These are phyloP conservation scores for Hippopotamyrus pictus DNA, from an alignment of 2,797 vertebrate species.

Conservation along the genomic window DNA sequence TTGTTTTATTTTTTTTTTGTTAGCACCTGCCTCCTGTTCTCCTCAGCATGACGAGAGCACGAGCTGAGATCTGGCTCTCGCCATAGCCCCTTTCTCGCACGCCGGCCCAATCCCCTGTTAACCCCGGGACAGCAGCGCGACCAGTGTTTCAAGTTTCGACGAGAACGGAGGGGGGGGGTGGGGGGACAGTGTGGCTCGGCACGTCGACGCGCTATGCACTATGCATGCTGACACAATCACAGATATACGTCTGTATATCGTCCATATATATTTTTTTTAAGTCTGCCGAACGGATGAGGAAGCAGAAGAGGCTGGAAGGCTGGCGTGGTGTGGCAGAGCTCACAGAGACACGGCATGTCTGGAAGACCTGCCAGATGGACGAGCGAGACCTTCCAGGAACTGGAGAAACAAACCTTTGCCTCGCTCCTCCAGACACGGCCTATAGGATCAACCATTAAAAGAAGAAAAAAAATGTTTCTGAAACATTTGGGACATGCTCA, in stretches of 20 bases:
- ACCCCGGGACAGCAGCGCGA: constrained; percentile 37
- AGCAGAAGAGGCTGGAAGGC: not conserved
- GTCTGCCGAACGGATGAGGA: not conserved
- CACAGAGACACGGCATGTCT: not conserved
- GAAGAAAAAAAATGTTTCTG: not conserved
- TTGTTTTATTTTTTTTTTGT: constrained; percentile 40
- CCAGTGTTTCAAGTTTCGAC: constrained; percentile 29
- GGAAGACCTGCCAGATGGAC: not conserved
- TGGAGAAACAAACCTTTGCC: constrained; percentile 3
- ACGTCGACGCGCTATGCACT: constrained; percentile 12
- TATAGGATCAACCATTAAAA: not conserved
- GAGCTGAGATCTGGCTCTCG: constrained; percentile 27
- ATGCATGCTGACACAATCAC: constrained; percentile 24
- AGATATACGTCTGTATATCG: not conserved
- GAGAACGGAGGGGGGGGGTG: constrained; percentile 19
- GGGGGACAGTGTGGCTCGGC: not conserved
- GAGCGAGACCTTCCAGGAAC: not conserved
- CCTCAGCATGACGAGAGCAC: constrained; percentile 26
- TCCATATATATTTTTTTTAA: not conserved
- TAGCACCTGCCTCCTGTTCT: constrained; percentile 37
- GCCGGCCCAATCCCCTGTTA: constrained; percentile 21
- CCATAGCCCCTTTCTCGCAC: constrained; percentile 29
- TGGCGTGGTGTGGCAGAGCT: not conserved
- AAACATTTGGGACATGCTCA: not conserved
- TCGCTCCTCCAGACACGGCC: not conserved